Evolutionary conservation across 2,888 invertebrate genomes (phyloP), one percentile per base, ranked within the genome.

Genomic region (Hydraecia micacea): DNA sequence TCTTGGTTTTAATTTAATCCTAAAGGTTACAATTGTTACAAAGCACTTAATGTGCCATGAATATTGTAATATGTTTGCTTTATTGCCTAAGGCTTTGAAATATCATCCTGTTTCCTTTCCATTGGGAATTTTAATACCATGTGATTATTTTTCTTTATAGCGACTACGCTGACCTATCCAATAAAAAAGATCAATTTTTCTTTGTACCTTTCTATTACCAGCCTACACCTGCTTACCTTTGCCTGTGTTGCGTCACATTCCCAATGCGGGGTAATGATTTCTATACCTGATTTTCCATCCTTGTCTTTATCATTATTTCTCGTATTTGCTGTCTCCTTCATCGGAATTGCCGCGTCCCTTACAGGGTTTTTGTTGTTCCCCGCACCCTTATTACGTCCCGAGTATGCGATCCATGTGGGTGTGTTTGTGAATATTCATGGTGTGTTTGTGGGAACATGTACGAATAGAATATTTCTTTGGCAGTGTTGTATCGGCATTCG

Each of bases 171-270:
- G 95, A 95, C 95, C 95, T 95, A 95, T 95, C 92, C 94, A 89
- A 94, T 91, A 92, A 93, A 93, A 93, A 91, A 90, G 84, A 90
- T 91, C 90, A 62, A 83, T 92, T 93, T 93, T 93, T 93, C 93
- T 95, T 95, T 95, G 93, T 95, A 93, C 91, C 89, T 92, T 93
- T 93, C 90, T 91, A 92, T 91, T 94, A 91, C 91, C 88, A 92
- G 90, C 92, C 88, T 94, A 95, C 96, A 96, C 96, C 96, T 96
- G 96, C 96, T 81, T 88, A 82, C 84, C 93, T 92, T 93, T 90
- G 91, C 90, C 84, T 92, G 92, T 90, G 93, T 95, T 96, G 95
- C 94, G 93, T 94, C 94, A 95, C 93, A 93, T 93, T 93, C 94
- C 93, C 94, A 93, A 92, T 92, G 88, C 91, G 91, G 94, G 95